Percentiles rank a stretch among this genome's conserved stretches.
Evolutionary conservation across 1,140 invertebrate genomes (phyloP).

Genomic region (Potamilus streckersoni): DNA sequence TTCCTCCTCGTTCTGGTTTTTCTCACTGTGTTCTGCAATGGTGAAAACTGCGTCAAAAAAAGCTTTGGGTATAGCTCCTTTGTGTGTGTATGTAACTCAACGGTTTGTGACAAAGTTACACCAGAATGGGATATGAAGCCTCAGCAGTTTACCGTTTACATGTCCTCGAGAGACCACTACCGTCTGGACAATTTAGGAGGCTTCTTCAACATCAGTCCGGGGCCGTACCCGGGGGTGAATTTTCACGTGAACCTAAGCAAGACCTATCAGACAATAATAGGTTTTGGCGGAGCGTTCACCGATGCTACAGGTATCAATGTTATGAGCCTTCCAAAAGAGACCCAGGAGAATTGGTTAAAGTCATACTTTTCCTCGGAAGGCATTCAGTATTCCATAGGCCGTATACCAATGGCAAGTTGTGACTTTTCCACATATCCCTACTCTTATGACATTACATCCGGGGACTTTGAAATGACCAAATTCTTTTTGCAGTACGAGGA

Average conservation of each 20-base stretch:
- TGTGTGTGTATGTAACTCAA: constrained; percentile 27
- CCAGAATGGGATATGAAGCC: neutral
- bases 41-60: neutral
- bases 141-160: too few relatives aligned
- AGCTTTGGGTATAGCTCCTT: constrained; percentile 7
- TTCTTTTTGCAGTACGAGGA: constrained; percentile 79
- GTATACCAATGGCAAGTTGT: constrained; percentile 81
- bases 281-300: constrained; percentile 90
- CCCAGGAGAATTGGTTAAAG: constrained; percentile 75
- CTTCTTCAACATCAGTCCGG: too few relatives aligned
- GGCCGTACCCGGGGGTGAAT: neutral
- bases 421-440: constrained; percentile 83
- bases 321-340: constrained; percentile 70
- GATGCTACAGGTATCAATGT: constrained; percentile 87
- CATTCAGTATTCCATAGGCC: constrained; percentile 77
- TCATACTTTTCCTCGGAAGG: constrained; percentile 66
- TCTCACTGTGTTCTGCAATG: too few relatives aligned
- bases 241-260: constrained; percentile 29
- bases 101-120: constrained; percentile 19
- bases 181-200: too few relatives aligned
- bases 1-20: too few relatives aligned
- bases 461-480: constrained; percentile 75
- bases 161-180: too few relatives aligned
- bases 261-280: constrained; percentile 70
- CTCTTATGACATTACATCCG: constrained; percentile 75